Evolutionary conservation across 2,797 vertebrate species (phyloP), one percentile per base, ranked within the genome.

Genomic region (Phoebastria nigripes): DNA sequence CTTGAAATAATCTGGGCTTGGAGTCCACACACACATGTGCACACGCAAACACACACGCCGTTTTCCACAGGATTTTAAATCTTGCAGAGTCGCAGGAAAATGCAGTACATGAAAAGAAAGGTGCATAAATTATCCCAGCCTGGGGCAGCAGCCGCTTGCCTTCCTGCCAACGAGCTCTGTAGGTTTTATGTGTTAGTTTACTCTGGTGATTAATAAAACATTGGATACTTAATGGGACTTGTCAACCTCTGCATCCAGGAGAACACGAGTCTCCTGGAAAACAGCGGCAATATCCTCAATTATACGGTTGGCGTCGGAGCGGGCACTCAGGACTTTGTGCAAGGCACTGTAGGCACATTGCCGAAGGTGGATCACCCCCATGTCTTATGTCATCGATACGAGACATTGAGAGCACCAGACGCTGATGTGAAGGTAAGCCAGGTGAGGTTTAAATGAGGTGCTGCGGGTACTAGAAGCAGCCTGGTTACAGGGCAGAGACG

Each of bases 141-240:
- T 25, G 33, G 80, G 74, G 89, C 69, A 91, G 59, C 77, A 83
- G 46, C 3, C 44, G 82, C 62, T 88, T 61, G 41, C 93, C 80
- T 82, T 69, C 87, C 87, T 94, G 94, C 52, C 87, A 88, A 18
- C 0, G 0, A 71, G 77, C 65, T 82, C n/a, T 6, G 28, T 2
- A 29, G 56, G 42, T 73, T 93, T 80, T 72, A 13, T 42, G 29
- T 12, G 42, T 33, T 63, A 9, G 41, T 86, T 97, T 85, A 31
- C 71, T 65, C 82, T 8, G 4, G 90, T 69, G 78, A 89, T 90
- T 84, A 89, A 93, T 93, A 87, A 95, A 96, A 94, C 46, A 29
- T 89, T 66, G 2, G 18, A 21, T 84, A 13, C 46, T 59, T 79
- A 66, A 59, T 55, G 54, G 63, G 54, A 62, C 59, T 62, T 61